phyloP scores from a whole-genome alignment of 1,140 invertebrate genomes.

The Meloidogyne hapla region DNA sequence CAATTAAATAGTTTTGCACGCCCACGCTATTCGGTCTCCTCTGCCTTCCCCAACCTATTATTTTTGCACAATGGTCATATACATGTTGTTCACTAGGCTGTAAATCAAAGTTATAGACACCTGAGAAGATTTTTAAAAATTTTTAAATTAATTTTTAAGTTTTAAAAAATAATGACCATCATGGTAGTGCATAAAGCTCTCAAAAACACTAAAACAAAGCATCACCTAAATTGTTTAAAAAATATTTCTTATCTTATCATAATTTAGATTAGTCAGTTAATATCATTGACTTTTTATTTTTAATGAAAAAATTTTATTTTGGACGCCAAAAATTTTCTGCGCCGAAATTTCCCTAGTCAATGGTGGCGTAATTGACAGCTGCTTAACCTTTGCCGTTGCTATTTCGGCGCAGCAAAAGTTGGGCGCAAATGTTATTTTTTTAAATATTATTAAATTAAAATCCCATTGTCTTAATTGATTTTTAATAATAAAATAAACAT shows the following conservation, averaged over 20 bases:
- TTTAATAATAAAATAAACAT: not conserved
- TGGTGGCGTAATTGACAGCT: too few relatives aligned
- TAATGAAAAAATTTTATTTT: not conserved
- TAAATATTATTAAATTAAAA: not conserved
- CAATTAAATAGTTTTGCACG: constrained; percentile 25
- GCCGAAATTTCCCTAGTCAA: not conserved
- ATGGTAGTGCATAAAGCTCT: constrained; percentile 39
- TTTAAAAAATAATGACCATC: constrained; percentile 16
- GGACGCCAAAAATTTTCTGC: not conserved
- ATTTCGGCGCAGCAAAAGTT: not conserved
- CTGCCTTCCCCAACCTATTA: constrained; percentile 35
- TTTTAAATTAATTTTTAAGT: not conserved
- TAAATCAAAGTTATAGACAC: constrained; percentile 31
- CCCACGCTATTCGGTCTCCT: constrained; percentile 11
- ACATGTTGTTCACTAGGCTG: constrained; percentile 27
- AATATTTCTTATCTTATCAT: not conserved
- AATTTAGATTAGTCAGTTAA: not conserved
- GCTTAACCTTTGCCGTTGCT: too few relatives aligned
- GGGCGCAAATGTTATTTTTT: not conserved
- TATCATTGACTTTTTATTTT: not conserved
- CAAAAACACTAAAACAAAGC: constrained; percentile 37
- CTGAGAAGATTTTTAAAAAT: constrained; percentile 7
- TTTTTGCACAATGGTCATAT: constrained; percentile 38
- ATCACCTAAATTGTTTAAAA: constrained; percentile 5
- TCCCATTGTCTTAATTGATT: not conserved